Base-by-base conservation (phyloP, 2,113 vertebrate species). In the Sardina pilchardus region DNA sequence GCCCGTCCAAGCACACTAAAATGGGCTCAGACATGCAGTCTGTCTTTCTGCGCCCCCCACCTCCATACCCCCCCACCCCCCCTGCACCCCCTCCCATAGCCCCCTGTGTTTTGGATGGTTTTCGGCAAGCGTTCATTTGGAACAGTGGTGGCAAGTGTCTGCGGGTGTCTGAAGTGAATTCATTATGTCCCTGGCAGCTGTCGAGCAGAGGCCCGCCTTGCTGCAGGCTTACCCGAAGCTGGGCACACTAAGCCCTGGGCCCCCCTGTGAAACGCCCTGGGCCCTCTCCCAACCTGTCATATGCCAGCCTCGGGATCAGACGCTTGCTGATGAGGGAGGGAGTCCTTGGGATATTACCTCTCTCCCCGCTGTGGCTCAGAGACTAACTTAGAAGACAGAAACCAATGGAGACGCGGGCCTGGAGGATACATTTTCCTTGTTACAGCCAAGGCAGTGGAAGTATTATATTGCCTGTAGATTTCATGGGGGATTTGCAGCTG, bases 341-440 rank as follows among this genome's bases (percentile, higher is more conserved):
- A 44, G 36, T 85, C 82, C 87, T 59, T 78, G 63, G 71, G 48
- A 83, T 87, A 90, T 89, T 85, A 84, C 87, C 83, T 67, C 88
- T 59, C 81, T 84, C 50, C 6, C 85, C 85, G 82, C 87, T 85
- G 85, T 81, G 78, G 86, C 85, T 83, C 82, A 39, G 50, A 83
- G 45, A 87, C 88, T 78, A 84, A 56, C 71, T 87, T 88, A 50
- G 83, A 53, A 90, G 88, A 85, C 81, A 81, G 30, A 78, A 71
- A 78, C 71, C 71, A 17, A 14, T 17, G 30, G n/a, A 30, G 26
- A 16, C 14, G 16, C 12, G 34, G 71, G 34, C 71, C 71, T 34
- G 36, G 34, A 36, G 71, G 71, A 78, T 78, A 30, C 26, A 17
- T 71, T 71, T 34, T 12, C 71, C 71, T 78, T 16, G 71, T 78